Evolutionary conservation across 2,113 vertebrate genomes (phyloP), one percentile per base, ranked within the genome.

Genomic region (Taxidea taxus): DNA sequence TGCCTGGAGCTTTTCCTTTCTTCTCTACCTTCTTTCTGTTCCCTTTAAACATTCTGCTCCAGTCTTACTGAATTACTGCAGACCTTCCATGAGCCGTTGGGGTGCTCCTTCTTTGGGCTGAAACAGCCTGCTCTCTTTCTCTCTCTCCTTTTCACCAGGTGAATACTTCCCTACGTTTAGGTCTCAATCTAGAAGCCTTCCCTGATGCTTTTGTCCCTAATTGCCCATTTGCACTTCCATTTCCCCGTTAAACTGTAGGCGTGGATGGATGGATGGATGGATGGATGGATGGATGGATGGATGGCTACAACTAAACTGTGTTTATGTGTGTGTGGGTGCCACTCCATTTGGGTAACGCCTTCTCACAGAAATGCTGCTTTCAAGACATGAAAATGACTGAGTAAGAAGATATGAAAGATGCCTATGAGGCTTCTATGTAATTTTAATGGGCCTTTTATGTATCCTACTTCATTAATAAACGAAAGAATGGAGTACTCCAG

Each of bases 401-500:
- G 58, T 96, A 91, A 97, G 64, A 95, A 92, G 92, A 95, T 92
- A 44, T 95, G 84, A 94, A 92, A 97, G 90, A 96, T 80, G 84
- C 90, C 94, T 97, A 92, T 94, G 94, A 97, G 66, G 81, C 94
- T 78, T 70, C 87, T 94, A 39, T 97, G 87, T 94, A 95, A 96
- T 96, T 97, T 97, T 98, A 97, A 96, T 88, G 64, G 95, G 70
- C 7, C 70, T 97, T 98, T 98, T 95, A 95, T 95, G 90, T 87
- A 92, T 88, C 58, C 90, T 96, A 90, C 95, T 96, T 97, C 96
- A 96, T 97, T 97, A 98, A 97, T 97, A 97, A 97, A 95, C 49
- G 82, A 51, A 91, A 75, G 74, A 94, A 93, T 97, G 39, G 62
- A 97, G 87, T 93, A 92, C 66, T 95, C 89, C 13, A 92, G 93